These are phyloP conservation scores for Drosophila equinoxialis DNA, from an alignment of 1,140 invertebrate genomes.

Conservation along the genomic window DNA sequence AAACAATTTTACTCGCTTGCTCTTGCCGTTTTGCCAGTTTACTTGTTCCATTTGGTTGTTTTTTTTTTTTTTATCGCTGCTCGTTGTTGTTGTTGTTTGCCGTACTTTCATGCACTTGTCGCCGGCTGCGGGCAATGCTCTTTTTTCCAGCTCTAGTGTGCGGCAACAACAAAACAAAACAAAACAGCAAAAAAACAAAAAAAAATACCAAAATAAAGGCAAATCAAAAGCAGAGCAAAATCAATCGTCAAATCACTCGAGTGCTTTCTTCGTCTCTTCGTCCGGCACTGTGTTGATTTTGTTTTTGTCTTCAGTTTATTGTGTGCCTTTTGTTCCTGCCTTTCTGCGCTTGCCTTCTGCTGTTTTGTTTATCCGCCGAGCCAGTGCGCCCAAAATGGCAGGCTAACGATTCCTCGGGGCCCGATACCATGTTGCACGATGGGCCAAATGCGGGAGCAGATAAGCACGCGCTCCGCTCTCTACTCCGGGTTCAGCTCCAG, in stretches of 20 bases:
- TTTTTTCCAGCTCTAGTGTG: conserved; percentile 32
- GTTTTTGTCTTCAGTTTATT: conserved; percentile 58
- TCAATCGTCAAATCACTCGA: conserved; percentile 78
- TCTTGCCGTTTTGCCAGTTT: conserved; percentile 39
- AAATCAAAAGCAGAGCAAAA: conserved; percentile 69
- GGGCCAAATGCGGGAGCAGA: conserved; percentile 39
- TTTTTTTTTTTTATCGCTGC: background rate
- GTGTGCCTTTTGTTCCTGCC: conserved; percentile 50
- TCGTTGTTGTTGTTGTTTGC: conserved; percentile 21
- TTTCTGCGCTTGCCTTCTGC: conserved; percentile 35
- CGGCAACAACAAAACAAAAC: conserved; percentile 15
- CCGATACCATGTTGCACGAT: conserved; percentile 50
- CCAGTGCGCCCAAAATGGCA: conserved; percentile 69
- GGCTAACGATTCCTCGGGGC: conserved; percentile 76
- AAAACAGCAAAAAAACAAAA: conserved; percentile 14
- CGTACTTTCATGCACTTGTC: conserved; percentile 78
- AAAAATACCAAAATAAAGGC: conserved; percentile 33
- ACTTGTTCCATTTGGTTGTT: background rate
- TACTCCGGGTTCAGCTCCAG: conserved; percentile 1
- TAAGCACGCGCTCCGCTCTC: conserved; percentile 46
- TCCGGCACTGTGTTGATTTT: conserved; percentile 46
- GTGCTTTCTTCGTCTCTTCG: conserved; percentile 60
- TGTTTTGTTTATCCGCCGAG: conserved; percentile 64
- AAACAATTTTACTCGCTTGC: conserved; percentile 71
- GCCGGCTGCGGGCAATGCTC: conserved; percentile 77